A percentile compares a stretch with the other conserved stretches of the same genome.
Conservation (phyloP, 2,113 vertebrate species). For the Phaethon lepturus region DNA sequence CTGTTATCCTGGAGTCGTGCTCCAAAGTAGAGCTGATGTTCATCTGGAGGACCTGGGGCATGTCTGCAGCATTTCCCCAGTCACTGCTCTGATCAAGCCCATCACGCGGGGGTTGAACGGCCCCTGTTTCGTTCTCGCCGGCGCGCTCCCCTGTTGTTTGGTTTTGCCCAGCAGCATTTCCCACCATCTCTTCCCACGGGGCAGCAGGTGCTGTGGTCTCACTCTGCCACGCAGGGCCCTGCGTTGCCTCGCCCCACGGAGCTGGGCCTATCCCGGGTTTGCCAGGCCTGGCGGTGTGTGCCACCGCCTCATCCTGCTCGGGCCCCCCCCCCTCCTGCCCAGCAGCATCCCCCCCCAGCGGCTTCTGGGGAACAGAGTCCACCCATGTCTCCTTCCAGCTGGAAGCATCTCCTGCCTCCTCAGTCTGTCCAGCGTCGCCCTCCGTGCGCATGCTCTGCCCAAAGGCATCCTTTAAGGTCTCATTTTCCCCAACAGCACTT, state of each 20-base stretch:
- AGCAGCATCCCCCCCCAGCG: fast-evolving
- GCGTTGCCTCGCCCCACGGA: fast-evolving
- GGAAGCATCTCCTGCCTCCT: background rate
- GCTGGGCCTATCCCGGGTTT: fast-evolving
- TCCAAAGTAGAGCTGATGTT: background rate
- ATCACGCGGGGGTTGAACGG: fast-evolving
- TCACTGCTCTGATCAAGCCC: background rate
- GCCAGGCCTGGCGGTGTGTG: fast-evolving
- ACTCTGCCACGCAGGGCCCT: background rate
- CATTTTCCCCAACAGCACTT: background rate
- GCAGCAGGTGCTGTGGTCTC: background rate
- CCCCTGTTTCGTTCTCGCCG: fast-evolving
- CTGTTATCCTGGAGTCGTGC: slow-evolving; percentile 61
- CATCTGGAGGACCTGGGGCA: fast-evolving
- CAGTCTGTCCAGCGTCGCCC: fast-evolving
- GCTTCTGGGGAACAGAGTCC: background rate
- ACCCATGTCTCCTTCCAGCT: background rate
- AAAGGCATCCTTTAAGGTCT: background rate
- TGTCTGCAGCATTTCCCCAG: background rate
- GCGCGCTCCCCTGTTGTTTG: fast-evolving
- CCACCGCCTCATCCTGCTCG: fast-evolving
- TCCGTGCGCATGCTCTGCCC: fast-evolving
- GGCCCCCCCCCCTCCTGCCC: background rate
- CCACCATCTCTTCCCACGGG: fast-evolving
- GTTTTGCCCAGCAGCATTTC: background rate